Evolutionary conservation across 2,113 vertebrate species (phyloP), one percentile per base, ranked within the genome.

Genomic region (Alaudala cheleensis): DNA sequence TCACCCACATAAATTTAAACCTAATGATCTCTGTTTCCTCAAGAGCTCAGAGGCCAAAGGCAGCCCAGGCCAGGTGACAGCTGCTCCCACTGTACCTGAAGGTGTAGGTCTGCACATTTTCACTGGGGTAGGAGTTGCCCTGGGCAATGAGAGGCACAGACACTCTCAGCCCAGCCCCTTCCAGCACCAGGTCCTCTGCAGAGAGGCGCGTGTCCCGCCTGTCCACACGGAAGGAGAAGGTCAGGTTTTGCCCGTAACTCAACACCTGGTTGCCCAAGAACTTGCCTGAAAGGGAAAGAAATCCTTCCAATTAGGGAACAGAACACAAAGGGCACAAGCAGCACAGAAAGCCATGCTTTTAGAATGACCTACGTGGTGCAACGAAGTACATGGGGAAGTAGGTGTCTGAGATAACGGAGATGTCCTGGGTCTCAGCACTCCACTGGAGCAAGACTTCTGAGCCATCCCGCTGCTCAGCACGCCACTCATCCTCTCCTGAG

Each of bases 311-410:
- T 90, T 10, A 86, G 39, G 10, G 29, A 11, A 54, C 23, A 60
- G 67, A 84, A 70, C 3, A 51, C 49, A 64, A 76, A 80, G 25
- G 13, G 53, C 49, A 92, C 34, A 18, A 37, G 50, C 37, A 60
- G 24, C 21, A 61, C 17, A 56, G 47, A 76, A 31, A 82, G 34
- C 17, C 50, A 29, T 0, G 1, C 3, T 60, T 58, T 47, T 77
- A 5, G 5, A 56, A 47, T 49, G 61, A 97, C 97, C 78, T 98
- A 99, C 99, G 98, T 96, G 99, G 99, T 45, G 99, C 99, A 23
- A 99, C 40, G 67, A 99, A 99, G 95, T 99, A 99, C 47, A 99
- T 97, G 79, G 99, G 99, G 60, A 99, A 99, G 97, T 99, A 99
- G 96, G 98, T 99, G 3, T 99, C 99, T 0, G 99, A 99, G 92